Evolutionary conservation across 2,113 vertebrate species (phyloP).

Genomic region (Ceyx margarethae): DNA sequence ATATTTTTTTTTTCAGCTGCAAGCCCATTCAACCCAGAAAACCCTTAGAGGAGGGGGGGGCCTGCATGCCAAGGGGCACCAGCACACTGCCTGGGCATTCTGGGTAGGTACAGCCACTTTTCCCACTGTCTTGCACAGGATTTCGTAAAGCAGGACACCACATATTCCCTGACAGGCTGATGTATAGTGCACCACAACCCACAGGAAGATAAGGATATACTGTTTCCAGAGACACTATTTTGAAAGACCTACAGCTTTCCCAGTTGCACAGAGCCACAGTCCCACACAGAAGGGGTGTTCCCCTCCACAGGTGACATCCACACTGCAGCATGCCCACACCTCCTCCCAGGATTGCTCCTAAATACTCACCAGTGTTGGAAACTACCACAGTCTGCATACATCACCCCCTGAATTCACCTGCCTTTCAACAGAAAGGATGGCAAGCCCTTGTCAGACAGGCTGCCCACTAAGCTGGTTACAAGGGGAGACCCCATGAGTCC

Average conservation of each 20-base stretch:
- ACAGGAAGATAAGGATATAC: accelerated
- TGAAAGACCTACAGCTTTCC: background rate
- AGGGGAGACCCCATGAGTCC: accelerated
- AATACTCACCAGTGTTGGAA: accelerated
- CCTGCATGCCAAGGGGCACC: accelerated
- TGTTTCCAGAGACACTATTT: accelerated
- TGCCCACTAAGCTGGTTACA: accelerated
- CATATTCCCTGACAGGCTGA: accelerated
- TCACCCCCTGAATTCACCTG: accelerated
- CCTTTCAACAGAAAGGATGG: background rate
- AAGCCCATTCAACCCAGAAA: background rate
- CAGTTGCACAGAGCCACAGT: accelerated
- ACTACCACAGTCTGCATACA: accelerated
- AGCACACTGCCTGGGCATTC: accelerated
- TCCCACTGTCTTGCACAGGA: background rate
- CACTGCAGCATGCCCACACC: background rate
- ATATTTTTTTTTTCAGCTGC: accelerated
- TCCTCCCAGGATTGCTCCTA: background rate
- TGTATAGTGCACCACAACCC: accelerated
- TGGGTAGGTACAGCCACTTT: accelerated
- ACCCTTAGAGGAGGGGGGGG: accelerated
- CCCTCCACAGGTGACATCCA: accelerated
- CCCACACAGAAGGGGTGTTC: background rate
- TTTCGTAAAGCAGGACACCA: background rate
- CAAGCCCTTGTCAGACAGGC: background rate